Evolutionary conservation across 2,888 invertebrate genomes (phyloP).

Genomic region (Smittia sp.): DNA sequence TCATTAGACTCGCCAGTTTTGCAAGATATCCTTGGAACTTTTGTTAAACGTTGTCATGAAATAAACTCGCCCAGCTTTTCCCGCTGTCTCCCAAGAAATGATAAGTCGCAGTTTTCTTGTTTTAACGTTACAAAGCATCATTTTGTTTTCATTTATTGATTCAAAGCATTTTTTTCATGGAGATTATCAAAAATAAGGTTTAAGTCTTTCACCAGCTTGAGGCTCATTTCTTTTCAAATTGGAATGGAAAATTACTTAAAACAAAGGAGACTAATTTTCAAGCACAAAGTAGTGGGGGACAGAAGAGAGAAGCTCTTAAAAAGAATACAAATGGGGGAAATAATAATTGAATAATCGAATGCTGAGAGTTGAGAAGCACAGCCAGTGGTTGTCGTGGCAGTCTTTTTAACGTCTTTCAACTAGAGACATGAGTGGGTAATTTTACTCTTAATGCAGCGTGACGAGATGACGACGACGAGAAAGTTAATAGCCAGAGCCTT

Average conservation of each 20-base stretch:
- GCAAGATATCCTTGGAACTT: too few relatives aligned
- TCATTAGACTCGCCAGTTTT: too few relatives aligned
- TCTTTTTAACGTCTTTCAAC: conserved; percentile 12
- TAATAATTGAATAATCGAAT: background rate
- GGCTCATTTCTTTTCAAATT: background rate
- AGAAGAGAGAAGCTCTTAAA: background rate
- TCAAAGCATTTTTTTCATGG: background rate
- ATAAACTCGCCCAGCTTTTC: background rate
- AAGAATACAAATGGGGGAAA: background rate
- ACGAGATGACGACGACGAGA: background rate
- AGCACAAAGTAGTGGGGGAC: too few relatives aligned
- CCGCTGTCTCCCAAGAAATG: background rate
- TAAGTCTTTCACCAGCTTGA: background rate
- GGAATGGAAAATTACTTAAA: background rate
- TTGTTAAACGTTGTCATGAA: background rate
- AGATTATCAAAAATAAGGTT: conserved; percentile 6
- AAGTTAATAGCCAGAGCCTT: background rate
- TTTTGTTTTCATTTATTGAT: background rate
- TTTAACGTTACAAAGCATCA: conserved; percentile 3
- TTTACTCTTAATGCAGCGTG: background rate
- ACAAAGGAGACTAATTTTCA: background rate
- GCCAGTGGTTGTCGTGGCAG: background rate
- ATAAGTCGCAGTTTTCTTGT: background rate
- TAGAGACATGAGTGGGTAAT: background rate
- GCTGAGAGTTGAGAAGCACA: conserved; percentile 6